phyloP scores from a whole-genome alignment of 2,888 invertebrate species.

The Thalpophila matura region DNA sequence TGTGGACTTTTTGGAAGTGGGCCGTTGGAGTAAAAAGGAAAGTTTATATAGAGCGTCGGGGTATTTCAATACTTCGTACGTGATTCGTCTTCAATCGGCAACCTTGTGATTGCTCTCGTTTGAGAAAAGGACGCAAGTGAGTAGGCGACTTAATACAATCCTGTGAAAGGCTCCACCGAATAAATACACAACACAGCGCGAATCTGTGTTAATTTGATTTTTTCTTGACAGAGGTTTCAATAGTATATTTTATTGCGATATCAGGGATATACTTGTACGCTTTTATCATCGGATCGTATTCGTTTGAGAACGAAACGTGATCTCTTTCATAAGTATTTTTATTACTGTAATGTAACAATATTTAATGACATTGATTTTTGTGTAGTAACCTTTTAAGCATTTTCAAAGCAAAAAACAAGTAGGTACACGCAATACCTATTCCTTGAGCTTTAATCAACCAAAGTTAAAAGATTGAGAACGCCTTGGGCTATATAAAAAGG shows the following conservation, averaged over 20 bases:
- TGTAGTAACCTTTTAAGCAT: neutral
- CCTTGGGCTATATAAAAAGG: slow-evolving; percentile 46
- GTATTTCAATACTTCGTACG: slow-evolving; percentile 51
- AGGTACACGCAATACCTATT: slow-evolving; percentile 20
- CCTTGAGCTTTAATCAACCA: slow-evolving; percentile 40
- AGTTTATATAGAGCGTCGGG: slow-evolving; percentile 55
- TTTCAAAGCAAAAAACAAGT: slow-evolving; percentile 9
- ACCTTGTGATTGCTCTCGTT: slow-evolving; percentile 57
- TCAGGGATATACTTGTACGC: slow-evolving; percentile 29
- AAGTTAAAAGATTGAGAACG: slow-evolving; percentile 40
- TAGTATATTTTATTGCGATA: slow-evolving; percentile 16
- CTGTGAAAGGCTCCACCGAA: slow-evolving; percentile 25
- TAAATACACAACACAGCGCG: slow-evolving; percentile 37
- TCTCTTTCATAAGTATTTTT: slow-evolving; percentile 12
- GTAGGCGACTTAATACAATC: slow-evolving; percentile 30
- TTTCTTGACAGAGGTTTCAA: slow-evolving; percentile 16
- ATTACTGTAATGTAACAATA: neutral
- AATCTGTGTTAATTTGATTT: slow-evolving; percentile 27
- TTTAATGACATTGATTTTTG: neutral
- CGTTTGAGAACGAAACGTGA: slow-evolving; percentile 11
- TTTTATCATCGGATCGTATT: slow-evolving; percentile 17
- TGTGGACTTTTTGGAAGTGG: slow-evolving; percentile 32
- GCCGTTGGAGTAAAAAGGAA: slow-evolving; percentile 22
- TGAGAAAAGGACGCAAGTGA: slow-evolving; percentile 37
- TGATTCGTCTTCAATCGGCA: slow-evolving; percentile 44